A percentile compares a stretch with the other conserved stretches of the same genome.
phyloP scores from a whole-genome alignment of 2,888 invertebrate species.

The Trachelus iudaicus region DNA sequence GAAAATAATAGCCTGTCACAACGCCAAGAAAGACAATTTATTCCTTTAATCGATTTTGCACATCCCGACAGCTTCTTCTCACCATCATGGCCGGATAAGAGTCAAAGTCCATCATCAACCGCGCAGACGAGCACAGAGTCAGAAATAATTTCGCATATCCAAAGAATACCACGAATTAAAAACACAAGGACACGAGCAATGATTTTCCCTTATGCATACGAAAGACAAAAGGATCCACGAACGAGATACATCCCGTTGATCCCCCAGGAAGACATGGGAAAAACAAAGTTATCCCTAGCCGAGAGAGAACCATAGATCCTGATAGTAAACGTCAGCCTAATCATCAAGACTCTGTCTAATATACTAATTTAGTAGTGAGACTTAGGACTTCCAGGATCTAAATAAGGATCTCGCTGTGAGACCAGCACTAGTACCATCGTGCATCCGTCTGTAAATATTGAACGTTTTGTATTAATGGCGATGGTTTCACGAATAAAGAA shows the following conservation, averaged over 20 bases:
- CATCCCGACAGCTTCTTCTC: constrained; percentile 25
- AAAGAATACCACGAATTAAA: constrained; percentile 44
- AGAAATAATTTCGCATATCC: constrained; percentile 44
- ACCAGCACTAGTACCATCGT: neutral
- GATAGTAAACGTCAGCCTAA: too few species aligned
- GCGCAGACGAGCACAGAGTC: constrained; percentile 23
- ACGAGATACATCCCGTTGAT: constrained; percentile 62
- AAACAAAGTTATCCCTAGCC: constrained; percentile 24
- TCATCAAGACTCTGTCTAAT: too few species aligned
- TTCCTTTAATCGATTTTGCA: constrained; percentile 49
- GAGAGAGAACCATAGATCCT: constrained; percentile 45
- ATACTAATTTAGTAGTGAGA: too few species aligned
- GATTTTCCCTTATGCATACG: constrained; percentile 60
- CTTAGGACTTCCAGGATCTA: neutral
- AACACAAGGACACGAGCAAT: constrained; percentile 36
- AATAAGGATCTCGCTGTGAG: neutral
- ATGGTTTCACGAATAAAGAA: constrained; percentile 18
- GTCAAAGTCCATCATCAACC: constrained; percentile 1
- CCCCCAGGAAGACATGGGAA: constrained; percentile 55
- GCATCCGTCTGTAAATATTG: neutral
- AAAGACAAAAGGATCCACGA: constrained; percentile 55
- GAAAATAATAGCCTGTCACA: neutral
- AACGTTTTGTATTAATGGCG: neutral
- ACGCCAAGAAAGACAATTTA: constrained; percentile 46
- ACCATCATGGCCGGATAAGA: constrained; percentile 23